These are phyloP conservation scores for Eupithecia inturbata DNA, from an alignment of 2,888 invertebrate species.

Conservation along the genomic window DNA sequence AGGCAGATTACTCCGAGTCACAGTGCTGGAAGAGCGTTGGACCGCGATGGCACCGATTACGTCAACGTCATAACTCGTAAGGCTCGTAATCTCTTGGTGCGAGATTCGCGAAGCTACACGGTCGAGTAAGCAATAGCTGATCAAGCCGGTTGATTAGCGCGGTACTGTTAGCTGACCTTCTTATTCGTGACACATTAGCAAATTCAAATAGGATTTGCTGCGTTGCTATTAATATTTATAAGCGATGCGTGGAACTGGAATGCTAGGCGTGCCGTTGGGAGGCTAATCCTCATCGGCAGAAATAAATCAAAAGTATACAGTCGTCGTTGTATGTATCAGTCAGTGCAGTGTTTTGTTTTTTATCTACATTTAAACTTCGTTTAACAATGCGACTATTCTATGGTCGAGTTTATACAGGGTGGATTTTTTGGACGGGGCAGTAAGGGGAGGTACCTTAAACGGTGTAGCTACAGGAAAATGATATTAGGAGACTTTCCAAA, in stretches of 20 bases:
- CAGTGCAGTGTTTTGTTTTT: background rate
- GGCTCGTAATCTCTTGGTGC: slow-evolving; percentile 40
- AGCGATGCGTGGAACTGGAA: slow-evolving; percentile 38
- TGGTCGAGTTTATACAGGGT: background rate
- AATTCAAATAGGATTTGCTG: slow-evolving; percentile 49
- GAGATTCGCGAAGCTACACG: slow-evolving; percentile 54
- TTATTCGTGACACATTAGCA: slow-evolving; percentile 52
- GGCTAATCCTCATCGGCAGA: background rate
- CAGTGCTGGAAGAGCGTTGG: slow-evolving; percentile 53
- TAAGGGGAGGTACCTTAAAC: too few species aligned
- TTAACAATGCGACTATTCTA: background rate
- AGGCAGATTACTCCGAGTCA: slow-evolving; percentile 44
- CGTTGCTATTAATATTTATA: slow-evolving; percentile 42
- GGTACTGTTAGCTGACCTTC: slow-evolving; percentile 69
- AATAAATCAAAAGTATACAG: background rate
- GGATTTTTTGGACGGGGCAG: too few species aligned
- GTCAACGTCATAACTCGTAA: slow-evolving; percentile 32
- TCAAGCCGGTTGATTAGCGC: slow-evolving; percentile 55
- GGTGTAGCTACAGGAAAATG: too few species aligned
- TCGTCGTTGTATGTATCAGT: background rate
- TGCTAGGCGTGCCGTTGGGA: slow-evolving; percentile 14
- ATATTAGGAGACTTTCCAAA: too few species aligned
- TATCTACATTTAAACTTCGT: background rate
- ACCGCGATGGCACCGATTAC: slow-evolving; percentile 50
- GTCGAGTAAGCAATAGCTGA: slow-evolving; percentile 54